These are phyloP conservation scores for Mormyrus hasselquistii DNA, from an alignment of 2,797 vertebrate genomes.

Conservation along the genomic window DNA sequence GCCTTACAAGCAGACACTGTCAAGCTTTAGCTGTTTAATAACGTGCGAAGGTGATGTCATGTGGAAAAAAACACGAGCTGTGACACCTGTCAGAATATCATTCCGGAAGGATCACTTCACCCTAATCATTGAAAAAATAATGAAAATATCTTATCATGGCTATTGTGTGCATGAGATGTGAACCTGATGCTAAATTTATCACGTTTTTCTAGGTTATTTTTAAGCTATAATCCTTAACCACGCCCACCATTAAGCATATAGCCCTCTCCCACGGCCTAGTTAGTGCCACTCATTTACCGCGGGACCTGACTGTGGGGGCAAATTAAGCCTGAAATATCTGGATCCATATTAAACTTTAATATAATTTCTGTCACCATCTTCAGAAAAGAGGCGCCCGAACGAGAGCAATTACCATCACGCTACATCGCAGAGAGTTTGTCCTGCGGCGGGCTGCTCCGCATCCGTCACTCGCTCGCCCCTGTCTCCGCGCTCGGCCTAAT, in stretches of 20 bases:
- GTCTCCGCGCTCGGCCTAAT: not conserved
- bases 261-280: conserved; percentile 14
- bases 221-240: not conserved
- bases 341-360: conserved; percentile 24
- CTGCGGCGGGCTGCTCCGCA: not conserved
- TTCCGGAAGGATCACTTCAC: not conserved
- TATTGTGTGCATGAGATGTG: not conserved
- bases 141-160: not conserved
- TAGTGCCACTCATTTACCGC: conserved; percentile 32
- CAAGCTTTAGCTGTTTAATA: not conserved
- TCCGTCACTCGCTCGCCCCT: not conserved
- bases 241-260: conserved; percentile 12
- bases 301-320: not conserved
- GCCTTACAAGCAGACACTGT: not conserved
- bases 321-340: conserved; percentile 18
- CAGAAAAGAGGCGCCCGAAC: not conserved
- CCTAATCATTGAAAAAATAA: not conserved
- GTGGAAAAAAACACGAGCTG: not conserved
- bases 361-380: not conserved
- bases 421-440: conserved; percentile 20
- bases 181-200: not conserved
- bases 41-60: not conserved
- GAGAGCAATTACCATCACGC: conserved; percentile 1
- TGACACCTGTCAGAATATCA: not conserved
- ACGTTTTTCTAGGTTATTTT: not conserved